These are phyloP conservation scores for Anhinga anhinga DNA, from an alignment of 2,113 vertebrate genomes.

Conservation along the genomic window DNA sequence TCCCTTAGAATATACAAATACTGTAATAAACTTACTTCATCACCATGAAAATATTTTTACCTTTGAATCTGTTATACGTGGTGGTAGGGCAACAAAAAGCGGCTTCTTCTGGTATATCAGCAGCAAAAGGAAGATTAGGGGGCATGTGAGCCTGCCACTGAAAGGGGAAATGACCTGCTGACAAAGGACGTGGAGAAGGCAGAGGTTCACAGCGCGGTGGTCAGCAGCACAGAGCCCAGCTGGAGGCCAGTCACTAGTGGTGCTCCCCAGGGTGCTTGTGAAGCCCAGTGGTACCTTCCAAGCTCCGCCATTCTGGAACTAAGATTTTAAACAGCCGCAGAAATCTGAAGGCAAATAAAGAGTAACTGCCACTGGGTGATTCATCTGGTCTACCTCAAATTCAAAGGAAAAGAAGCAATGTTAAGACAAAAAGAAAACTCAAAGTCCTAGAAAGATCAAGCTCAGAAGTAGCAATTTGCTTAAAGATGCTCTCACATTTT, in stretches of 20 bases:
- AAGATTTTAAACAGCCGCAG: neutral
- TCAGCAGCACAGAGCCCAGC: neutral
- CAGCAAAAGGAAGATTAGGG: neutral
- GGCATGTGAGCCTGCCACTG: neutral
- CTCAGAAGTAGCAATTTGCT: neutral
- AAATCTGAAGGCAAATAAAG: neutral
- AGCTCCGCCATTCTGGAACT: neutral
- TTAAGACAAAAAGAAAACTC: neutral
- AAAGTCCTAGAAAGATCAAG: neutral
- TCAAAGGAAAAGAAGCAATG: neutral
- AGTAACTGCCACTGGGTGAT: neutral
- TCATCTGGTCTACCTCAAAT: neutral
- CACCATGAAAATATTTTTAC: neutral
- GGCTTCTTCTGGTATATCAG: neutral
- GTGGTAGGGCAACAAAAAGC: neutral
- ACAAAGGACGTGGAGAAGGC: neutral
- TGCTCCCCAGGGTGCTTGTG: neutral
- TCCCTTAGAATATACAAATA: neutral
- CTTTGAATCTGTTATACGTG: neutral
- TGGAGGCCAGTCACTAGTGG: neutral
- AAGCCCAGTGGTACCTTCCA: neutral
- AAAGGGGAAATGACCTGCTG: neutral
- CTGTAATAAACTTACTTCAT: neutral
- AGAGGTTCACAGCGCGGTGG: neutral
- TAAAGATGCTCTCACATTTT: neutral